Base-by-base conservation (phyloP, 2,113 vertebrate genomes). In the Aplodontia rufa region DNA sequence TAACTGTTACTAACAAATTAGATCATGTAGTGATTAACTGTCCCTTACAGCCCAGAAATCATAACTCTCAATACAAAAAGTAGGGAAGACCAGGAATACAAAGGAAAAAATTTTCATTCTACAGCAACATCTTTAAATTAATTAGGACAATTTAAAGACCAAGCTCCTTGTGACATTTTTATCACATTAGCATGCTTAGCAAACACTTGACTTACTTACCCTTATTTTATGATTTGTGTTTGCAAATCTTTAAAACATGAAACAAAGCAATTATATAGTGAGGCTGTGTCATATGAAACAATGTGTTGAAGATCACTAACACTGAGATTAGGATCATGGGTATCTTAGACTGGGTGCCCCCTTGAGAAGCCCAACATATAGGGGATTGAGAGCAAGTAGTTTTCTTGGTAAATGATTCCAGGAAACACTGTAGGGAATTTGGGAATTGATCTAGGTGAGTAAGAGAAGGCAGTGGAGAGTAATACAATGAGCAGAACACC, bases 11-110 rank as follows among this genome's bases (percentile, higher is more conserved):
- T 17, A 19, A 5, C 55, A 22, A 19, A 16, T 37, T 49, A 66
- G 22, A 58, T 42, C 35, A 40, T 2, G 14, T 1, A 3, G 1
- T 3, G 11, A 74, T 60, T 22, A 74, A 1, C 24, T 2, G 2
- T 32, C 13, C 68, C 8, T 32, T 45, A n/a, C 8, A 30, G 20
- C 14, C 2, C 51, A 68, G 68, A 47, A 35, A 20, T 53, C 45
- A 91, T 35, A 10, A 74, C 13, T 72, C 24, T 19, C 19, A 53
- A 17, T 55, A 37, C 32, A 66, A 64, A 26, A 35, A 51, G 8
- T 26, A 71, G n/a, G 26, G 19, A 84, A 49, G 35, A 10, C 3
- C 24, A 26, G 42, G 47, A 12, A 45, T 19, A 51, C 5, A 51
- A 26, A 84, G 30, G 30, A 32, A 1, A 12, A 47, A 32, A 53